Percentiles rank a stretch among this genome's conserved stretches.
phyloP scores from a whole-genome alignment of 2,113 vertebrate genomes.

The Tenebrosternarchus preto region DNA sequence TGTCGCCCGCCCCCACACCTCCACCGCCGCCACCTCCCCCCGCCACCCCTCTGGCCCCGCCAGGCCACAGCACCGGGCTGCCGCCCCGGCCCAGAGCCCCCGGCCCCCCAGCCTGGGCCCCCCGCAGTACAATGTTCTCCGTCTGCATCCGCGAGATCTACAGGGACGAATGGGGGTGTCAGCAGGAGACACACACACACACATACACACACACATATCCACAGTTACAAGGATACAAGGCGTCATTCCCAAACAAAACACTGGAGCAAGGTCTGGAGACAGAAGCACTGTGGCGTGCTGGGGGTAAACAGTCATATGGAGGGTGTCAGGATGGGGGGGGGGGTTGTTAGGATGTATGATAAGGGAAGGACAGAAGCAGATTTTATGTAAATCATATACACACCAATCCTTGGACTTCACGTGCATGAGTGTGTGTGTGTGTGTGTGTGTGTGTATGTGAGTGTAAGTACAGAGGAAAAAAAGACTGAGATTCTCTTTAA shows the following conservation, averaged over 20 bases:
- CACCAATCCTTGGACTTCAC: neutral
- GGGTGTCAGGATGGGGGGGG: neutral
- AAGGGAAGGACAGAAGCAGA: constrained; percentile 14
- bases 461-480: neutral
- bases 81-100: constrained; percentile 63
- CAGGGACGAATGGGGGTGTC: constrained; percentile 54
- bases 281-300: constrained; percentile 26
- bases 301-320: neutral
- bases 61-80: constrained; percentile 65
- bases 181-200: constrained; percentile 57
- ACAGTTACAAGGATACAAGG: neutral
- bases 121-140: constrained; percentile 89
- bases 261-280: constrained; percentile 27
- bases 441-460: constrained; percentile 16
- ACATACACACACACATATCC: constrained; percentile 51
- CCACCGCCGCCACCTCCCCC: constrained; percentile 53
- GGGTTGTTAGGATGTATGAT: constrained; percentile 20
- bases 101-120: constrained; percentile 74
- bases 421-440: neutral
- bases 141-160: constrained; percentile 97
- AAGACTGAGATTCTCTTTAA: neutral
- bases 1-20: constrained; percentile 55
- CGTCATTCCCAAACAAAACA: no score
- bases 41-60: constrained; percentile 58
- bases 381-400: neutral